Base-by-base conservation (phyloP, 2,113 vertebrate species). In the Otocyon megalotis region DNA sequence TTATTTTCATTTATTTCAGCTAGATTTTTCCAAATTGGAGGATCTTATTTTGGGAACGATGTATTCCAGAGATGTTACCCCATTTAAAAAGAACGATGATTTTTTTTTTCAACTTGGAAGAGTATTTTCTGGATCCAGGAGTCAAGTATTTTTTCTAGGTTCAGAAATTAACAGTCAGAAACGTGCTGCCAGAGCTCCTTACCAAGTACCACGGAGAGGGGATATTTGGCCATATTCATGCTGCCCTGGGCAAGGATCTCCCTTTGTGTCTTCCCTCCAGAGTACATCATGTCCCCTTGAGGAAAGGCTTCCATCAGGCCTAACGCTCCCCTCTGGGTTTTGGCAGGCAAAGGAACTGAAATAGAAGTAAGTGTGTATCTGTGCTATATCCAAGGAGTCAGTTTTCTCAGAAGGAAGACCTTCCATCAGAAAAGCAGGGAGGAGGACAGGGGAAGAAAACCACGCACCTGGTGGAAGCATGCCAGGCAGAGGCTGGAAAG, bases 1-100 rank as follows among this genome's bases (percentile, higher is more conserved):
- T 97, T 98, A 98, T 98, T 98, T 97, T 97, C 98, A 97, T 97
- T 97, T 97, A 98, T 98, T 98, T 97, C 98, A 97, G 96, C 97
- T 96, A 96, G 95, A 93, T 97, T 98, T 97, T 98, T 97, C 98
- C 97, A 98, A 98, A 96, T 97, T 96, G 97, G 97, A 98, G 96
- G 72, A 97, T 94, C 98, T 97, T 97, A 98, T 98, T 97, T 98
- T 96, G 97, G 97, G 97, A 97, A 93, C 86, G 71, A 94, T 96
- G 76, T 97, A 97, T 97, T 97, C 97, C 97, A 98, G 97, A 97
- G 96, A 97, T 71, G 96, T 95, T 97, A 98, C 96, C 95, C 97
- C 92, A 80, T 97, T 98, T 97, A 96, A 97, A 96, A 91, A 94
- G 94, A 97, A 96, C 0, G 43, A 87, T 93, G 89, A 82, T 54